Conservation (phyloP, 2,113 vertebrate genomes). For the Phaethornis superciliosus region DNA sequence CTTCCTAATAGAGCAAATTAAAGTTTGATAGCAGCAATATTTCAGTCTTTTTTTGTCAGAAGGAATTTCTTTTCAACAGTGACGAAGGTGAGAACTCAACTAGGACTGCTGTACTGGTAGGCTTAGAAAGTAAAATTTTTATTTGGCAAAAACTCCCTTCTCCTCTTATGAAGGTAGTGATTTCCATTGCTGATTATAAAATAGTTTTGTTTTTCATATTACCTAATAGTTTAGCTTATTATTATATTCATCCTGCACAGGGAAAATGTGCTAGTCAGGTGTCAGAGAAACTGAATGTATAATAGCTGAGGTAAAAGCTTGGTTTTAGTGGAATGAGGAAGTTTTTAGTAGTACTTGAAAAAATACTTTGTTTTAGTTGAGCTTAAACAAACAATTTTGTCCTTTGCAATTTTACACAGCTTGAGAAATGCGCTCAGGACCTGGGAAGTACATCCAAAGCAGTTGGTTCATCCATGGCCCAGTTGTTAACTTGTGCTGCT, state of each 20-base stretch:
- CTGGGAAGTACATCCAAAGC: conserved; percentile 96
- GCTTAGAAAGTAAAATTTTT: neutral
- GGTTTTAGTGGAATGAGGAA: neutral
- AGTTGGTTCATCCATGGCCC: conserved; percentile 97
- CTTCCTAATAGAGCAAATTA: neutral
- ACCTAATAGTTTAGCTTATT: neutral
- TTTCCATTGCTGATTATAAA: neutral
- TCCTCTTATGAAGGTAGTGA: neutral
- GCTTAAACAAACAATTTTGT: neutral
- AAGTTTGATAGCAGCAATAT: neutral
- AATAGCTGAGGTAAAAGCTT: neutral
- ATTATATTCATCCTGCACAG: neutral
- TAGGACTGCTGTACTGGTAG: neutral
- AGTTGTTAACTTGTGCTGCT: conserved; percentile 94
- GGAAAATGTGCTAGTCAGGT: neutral
- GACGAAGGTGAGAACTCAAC: neutral
- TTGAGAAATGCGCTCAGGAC: conserved; percentile 97
- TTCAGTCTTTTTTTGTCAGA: neutral
- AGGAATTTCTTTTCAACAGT: neutral
- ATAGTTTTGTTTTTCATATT: neutral
- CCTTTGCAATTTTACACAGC: conserved; percentile 71
- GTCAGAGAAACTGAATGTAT: neutral
- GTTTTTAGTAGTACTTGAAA: neutral
- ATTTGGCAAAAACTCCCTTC: neutral
- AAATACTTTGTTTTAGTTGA: neutral